Base-by-base conservation (phyloP, 1,140 invertebrate genomes). In the Apis laboriosa region DNA sequence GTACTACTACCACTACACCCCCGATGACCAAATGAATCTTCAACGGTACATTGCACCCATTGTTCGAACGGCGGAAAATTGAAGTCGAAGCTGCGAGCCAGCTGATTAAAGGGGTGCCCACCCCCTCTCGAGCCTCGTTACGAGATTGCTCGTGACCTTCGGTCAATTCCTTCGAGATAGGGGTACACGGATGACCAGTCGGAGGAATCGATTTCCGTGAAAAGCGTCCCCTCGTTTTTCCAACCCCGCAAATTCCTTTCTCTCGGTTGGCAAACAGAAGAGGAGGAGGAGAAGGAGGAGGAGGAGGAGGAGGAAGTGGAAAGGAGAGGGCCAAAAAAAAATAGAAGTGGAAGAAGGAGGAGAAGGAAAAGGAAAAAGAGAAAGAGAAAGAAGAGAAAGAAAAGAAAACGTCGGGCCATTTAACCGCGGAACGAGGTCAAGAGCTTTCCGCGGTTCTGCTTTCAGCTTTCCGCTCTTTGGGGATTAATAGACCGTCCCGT, bases 361-460 rank as follows among this genome's bases (percentile, higher is more conserved):
- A 17, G 19, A 12, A 7, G 17, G 19, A 21, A 43, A 43, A 12
- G 12, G 15, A 43, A 11, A 43, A 19, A 13, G 15, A 43, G 8
- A 7, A 21, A 19, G n/a, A 21, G 19, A 21, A 12, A 49, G 24
- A 12, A 51, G 19, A 21, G 24, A 21, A 64, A 28, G 63, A 21
- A 51, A 70, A 58, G 53, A 76, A 81, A 81, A 58, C 64, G 34
- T 9, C n/a, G 71, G 28, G 72, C 78, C 78, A 80, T 80, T 80
- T 80, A 74, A 63, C 34, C 51, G 28, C 60, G 78, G 60, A 80
- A 74, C 71, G 51, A 19, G 78, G 78, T 80, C 78, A 80, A 80
- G 78, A 74, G 78, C 78, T 80, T 80, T 49, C 28, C 80, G 74
- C 73, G 80, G 73, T 81, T 81, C 73, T 24, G 73, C 73, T 82